phyloP scores from a whole-genome alignment of 2,888 invertebrate species.

The Epinotia demarniana region DNA sequence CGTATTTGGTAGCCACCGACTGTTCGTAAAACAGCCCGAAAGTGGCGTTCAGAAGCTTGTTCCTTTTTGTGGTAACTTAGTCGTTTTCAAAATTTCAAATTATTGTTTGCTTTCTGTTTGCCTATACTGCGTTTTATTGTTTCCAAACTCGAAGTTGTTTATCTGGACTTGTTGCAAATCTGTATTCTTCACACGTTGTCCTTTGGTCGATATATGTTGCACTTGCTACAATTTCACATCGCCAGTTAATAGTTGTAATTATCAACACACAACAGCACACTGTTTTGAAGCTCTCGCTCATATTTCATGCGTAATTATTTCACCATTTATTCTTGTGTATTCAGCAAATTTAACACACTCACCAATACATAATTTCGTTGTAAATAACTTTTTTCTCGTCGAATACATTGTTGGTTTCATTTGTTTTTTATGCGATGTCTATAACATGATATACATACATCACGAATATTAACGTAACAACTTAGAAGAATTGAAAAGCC shows the following conservation, averaged over 20 bases:
- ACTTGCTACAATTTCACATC: not conserved
- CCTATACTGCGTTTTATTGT: constrained; percentile 9
- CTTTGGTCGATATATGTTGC: not conserved
- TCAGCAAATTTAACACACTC: not conserved
- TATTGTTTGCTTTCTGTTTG: constrained; percentile 2
- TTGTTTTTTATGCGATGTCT: not conserved
- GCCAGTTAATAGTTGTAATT: not conserved
- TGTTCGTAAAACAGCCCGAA: not conserved
- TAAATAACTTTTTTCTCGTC: not conserved
- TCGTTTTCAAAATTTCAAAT: not conserved
- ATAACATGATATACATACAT: not conserved
- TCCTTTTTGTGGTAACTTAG: not conserved
- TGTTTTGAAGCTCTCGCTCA: not conserved
- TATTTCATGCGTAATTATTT: not conserved
- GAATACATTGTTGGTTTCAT: no score
- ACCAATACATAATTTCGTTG: not conserved
- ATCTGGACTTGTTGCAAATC: not conserved
- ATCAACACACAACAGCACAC: not conserved
- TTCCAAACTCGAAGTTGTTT: not conserved
- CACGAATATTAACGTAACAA: not conserved
- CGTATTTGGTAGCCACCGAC: not conserved
- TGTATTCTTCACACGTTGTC: constrained; percentile 5
- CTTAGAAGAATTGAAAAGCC: no score
- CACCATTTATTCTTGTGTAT: not conserved
- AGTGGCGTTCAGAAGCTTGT: constrained; percentile 1